Conservation (phyloP, 2,888 invertebrate genomes). For the Luffia ferchaultella region DNA sequence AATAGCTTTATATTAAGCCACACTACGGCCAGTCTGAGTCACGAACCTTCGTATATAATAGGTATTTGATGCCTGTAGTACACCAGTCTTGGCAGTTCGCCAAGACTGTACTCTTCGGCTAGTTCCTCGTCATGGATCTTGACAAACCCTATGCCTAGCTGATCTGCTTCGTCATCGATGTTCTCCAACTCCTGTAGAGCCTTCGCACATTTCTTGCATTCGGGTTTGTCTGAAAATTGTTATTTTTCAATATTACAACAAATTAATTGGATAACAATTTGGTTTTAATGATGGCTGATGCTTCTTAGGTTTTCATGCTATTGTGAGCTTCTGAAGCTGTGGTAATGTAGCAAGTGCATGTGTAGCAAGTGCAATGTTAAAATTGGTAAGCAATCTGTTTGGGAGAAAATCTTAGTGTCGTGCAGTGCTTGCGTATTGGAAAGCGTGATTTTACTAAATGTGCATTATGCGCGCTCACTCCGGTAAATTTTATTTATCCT, state of each 20-base stretch:
- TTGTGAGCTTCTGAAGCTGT: background rate
- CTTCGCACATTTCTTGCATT: slow-evolving; percentile 91
- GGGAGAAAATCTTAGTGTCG: background rate
- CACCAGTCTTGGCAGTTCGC: slow-evolving; percentile 85
- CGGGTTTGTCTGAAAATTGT: slow-evolving; percentile 79
- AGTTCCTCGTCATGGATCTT: slow-evolving; percentile 92
- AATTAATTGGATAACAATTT: too few species aligned
- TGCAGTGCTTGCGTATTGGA: background rate
- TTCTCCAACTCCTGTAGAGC: slow-evolving; percentile 91
- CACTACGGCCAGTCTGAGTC: slow-evolving; percentile 24
- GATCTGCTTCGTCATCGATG: slow-evolving; percentile 94
- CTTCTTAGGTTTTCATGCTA: background rate
- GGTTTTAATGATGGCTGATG: too few species aligned
- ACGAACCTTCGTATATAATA: slow-evolving; percentile 90
- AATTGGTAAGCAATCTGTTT: background rate
- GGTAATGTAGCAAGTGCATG: background rate
- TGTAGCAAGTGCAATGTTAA: background rate
- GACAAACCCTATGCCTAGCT: slow-evolving; percentile 92
- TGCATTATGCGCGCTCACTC: too few species aligned
- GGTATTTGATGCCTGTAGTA: slow-evolving; percentile 95
- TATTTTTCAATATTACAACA: background rate
- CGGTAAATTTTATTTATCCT: too few species aligned
- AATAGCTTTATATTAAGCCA: slow-evolving; percentile 22
- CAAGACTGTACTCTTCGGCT: slow-evolving; percentile 92
- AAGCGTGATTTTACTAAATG: too few species aligned